Evolutionary conservation across 2,113 vertebrate genomes (phyloP).

Genomic region (Amphilophus citrinellus): DNA sequence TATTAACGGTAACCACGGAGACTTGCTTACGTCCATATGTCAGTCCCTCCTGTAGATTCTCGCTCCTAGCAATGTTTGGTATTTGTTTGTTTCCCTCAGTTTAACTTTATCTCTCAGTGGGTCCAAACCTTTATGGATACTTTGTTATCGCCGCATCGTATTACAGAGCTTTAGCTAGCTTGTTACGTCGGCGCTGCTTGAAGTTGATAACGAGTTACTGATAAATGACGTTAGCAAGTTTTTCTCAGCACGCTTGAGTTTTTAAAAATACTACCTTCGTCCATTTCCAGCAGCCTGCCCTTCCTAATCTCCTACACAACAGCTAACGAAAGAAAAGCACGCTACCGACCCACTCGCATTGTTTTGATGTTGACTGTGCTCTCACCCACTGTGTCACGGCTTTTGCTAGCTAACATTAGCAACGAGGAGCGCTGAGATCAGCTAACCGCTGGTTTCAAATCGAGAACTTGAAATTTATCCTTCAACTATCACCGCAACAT

Average conservation of each 20-base stretch:
- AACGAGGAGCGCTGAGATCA: conserved; percentile 3
- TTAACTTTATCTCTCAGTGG: neutral
- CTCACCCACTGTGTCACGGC: conserved; percentile 57
- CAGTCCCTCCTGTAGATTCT: neutral
- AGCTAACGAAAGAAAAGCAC: neutral
- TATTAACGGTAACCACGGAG: neutral
- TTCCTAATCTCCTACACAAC: neutral
- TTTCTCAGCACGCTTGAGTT: neutral
- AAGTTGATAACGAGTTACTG: conserved; percentile 23
- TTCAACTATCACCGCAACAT: neutral
- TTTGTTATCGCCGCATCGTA: neutral
- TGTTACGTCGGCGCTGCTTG: neutral
- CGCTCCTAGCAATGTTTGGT: neutral
- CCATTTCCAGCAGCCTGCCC: neutral
- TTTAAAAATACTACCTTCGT: neutral
- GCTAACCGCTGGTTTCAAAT: conserved; percentile 12
- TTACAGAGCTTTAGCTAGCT: neutral
- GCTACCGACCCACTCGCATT: conserved; percentile 4
- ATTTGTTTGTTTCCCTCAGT: neutral
- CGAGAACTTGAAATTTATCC: neutral
- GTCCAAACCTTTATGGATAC: neutral
- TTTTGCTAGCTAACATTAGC: conserved; percentile 66
- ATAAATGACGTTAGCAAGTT: conserved; percentile 27
- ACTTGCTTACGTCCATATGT: neutral
- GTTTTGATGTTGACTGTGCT: conserved; percentile 37